phyloP scores from a whole-genome alignment of 2,113 vertebrate genomes.

The Pygathrix nemaeus region DNA sequence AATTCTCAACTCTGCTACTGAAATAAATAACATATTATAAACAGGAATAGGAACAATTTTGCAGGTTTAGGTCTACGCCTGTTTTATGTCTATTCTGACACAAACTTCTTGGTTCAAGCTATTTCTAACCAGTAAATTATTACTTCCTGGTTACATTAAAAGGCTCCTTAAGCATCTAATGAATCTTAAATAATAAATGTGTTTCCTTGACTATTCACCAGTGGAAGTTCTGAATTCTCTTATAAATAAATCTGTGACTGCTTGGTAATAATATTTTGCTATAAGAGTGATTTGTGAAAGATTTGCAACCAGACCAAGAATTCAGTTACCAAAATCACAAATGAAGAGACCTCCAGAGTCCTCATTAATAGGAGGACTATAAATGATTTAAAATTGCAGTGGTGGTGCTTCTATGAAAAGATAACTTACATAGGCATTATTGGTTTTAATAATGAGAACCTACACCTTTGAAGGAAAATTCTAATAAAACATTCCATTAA shows the following conservation, averaged over 20 bases:
- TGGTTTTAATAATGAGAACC: constrained; percentile 62
- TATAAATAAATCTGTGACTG: constrained; percentile 51
- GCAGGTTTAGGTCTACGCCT: constrained; percentile 3
- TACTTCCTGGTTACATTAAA: constrained; percentile 60
- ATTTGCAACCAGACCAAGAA: constrained; percentile 51
- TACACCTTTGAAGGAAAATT: constrained; percentile 56
- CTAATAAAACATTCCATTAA: constrained; percentile 69
- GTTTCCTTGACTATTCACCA: constrained; percentile 40
- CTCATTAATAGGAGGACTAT: constrained; percentile 62
- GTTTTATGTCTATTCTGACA: constrained; percentile 55
- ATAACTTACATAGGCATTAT: constrained; percentile 34
- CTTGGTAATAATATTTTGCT: constrained; percentile 54
- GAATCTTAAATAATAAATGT: constrained; percentile 67
- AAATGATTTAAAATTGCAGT: constrained; percentile 63
- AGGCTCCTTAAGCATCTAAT: constrained; percentile 53
- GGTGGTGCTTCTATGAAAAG: neutral
- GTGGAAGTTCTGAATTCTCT: constrained; percentile 22
- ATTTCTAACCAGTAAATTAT: constrained; percentile 68
- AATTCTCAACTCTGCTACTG: constrained; percentile 20
- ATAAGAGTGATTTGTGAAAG: constrained; percentile 54
- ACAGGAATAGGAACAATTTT: constrained; percentile 34
- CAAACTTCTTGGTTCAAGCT: constrained; percentile 51
- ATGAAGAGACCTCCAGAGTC: constrained; percentile 51
- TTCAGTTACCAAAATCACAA: constrained; percentile 50
- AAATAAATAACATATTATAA: constrained; percentile 60